Evolutionary conservation across 2,797 vertebrate genomes (phyloP), one percentile per base, ranked within the genome.

Genomic region (Micropoecilia bifurca): DNA sequence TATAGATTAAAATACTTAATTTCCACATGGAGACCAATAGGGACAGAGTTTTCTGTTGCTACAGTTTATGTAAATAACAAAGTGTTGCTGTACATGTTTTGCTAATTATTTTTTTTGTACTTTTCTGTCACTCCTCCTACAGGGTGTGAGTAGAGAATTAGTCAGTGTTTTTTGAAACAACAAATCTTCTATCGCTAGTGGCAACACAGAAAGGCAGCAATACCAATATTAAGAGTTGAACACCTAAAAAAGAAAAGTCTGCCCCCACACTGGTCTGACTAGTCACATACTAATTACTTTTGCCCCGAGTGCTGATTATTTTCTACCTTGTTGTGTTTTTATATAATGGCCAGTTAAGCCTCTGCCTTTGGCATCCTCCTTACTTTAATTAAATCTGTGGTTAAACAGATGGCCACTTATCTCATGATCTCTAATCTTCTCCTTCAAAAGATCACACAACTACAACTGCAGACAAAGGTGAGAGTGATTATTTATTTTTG

Each of bases 311-410:
- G 1, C 33, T 78, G 55, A 82, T 77, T 77, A 71, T 71, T 63
- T 71, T 84, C 82, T 79, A 82, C 68, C 10, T 48, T 85, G 80
- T 90, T 89, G 90, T 90, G 90, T 94, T 92, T 91, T 71, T 87
- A 78, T 87, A 83, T 80, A 88, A 80, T 87, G 80, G 82, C 88
- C 80, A 47, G 74, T 39, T 18, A 61, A 83, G 73, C 78, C 6
- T 2, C 66, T 76, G 84, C 80, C 81, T 82, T 81, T 74, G 79
- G 73, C 9, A 2, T 84, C 77, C 76, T 85, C 71, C 69, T 80
- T 76, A 39, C 63, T 86, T 93, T 94, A 93, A 95, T 94, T 94
- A 94, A 93, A 91, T 80, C 76, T 87, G 78, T 91, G 92, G 92
- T 92, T 92, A 87, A 85, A 84, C 72, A 80, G 80, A 83, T 89